Evolutionary conservation across 2,888 invertebrate genomes (phyloP).

Genomic region (Augochlorella aurata): DNA sequence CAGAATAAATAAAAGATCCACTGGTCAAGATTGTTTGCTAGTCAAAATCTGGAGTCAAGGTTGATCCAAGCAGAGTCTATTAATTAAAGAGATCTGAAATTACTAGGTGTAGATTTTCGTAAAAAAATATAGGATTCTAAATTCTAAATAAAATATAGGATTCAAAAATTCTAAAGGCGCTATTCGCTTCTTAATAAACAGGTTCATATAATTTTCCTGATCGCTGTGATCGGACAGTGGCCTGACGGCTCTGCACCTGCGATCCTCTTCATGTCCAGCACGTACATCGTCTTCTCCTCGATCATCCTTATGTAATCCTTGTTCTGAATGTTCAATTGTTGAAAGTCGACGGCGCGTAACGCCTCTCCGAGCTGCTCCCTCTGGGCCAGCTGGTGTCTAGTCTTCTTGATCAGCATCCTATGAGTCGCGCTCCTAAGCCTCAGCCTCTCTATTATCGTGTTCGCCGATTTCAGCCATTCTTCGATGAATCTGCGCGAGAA

Average conservation of each 20-base stretch:
- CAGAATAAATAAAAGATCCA: too few species aligned
- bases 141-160: too few species aligned
- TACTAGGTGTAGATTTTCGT: too few species aligned
- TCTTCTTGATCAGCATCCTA: constrained; percentile 83
- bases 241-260: constrained; percentile 79
- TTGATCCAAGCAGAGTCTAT: too few species aligned
- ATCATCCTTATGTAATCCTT: constrained; percentile 83
- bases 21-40: too few species aligned
- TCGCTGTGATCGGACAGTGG: neutral
- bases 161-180: neutral
- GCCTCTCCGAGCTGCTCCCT: constrained; percentile 85
- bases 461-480: constrained; percentile 84
- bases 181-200: too few species aligned
- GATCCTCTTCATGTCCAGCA: constrained; percentile 84
- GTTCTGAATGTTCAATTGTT: constrained; percentile 86
- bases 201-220: too few species aligned
- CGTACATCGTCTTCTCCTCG: constrained; percentile 83
- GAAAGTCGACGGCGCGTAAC: constrained; percentile 86
- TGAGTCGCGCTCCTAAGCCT: constrained; percentile 84
- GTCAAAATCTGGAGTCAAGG: too few species aligned
- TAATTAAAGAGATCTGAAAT: too few species aligned
- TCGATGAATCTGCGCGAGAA: constrained; percentile 83
- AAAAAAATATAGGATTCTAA: neutral
- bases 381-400: constrained; percentile 83
- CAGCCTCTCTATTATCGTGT: constrained; percentile 84